Evolutionary conservation across 1,140 invertebrate genomes (phyloP).

Genomic region (Drosophila sturtevanti): DNA sequence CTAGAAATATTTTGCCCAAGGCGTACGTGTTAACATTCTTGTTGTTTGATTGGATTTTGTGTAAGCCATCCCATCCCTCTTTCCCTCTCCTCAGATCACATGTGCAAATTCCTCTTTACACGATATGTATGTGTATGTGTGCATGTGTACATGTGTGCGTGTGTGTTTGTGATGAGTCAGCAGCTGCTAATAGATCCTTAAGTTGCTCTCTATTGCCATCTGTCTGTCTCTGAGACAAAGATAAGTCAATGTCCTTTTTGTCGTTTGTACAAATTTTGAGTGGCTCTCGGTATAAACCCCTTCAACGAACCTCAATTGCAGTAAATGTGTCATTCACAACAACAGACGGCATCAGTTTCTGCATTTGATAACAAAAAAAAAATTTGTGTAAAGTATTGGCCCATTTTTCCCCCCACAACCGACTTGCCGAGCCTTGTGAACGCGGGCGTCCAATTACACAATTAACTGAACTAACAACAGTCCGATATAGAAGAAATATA

Average conservation of each 20-base stretch:
- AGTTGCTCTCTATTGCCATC: neutral
- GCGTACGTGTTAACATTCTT: slow-evolving; percentile 61
- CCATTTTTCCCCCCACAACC: too few species aligned
- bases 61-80: neutral
- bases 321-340: slow-evolving; percentile 18
- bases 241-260: neutral
- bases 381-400: too few species aligned
- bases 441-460: neutral
- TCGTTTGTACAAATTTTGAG: neutral
- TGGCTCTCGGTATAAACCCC: slow-evolving; percentile 20
- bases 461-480: neutral
- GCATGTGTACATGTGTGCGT: too few species aligned
- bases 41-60: slow-evolving; percentile 58
- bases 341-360: neutral
- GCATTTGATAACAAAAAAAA: too few species aligned
- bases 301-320: slow-evolving; percentile 38
- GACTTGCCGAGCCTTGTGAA: too few species aligned
- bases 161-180: slow-evolving; percentile 16
- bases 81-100: neutral
- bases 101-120: neutral
- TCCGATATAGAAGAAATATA: too few species aligned
- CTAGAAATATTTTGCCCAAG: slow-evolving; percentile 72
- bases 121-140: too few species aligned
- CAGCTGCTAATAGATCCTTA: slow-evolving; percentile 7
- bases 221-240: neutral